Evolutionary conservation across 2,113 vertebrate species (phyloP).

Genomic region (Cavia aperea): DNA sequence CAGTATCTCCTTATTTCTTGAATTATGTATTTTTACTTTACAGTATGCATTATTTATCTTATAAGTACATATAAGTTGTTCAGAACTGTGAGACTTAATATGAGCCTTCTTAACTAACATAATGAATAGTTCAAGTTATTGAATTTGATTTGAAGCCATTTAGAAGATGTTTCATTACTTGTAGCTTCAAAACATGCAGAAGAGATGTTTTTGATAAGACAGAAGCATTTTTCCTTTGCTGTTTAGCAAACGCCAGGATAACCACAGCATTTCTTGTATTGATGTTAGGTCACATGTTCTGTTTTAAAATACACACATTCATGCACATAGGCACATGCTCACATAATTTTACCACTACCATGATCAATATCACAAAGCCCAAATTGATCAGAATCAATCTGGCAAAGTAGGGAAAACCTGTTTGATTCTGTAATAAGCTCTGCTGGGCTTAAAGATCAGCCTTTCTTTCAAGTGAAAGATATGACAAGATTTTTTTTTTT

Average conservation of each 20-base stretch:
- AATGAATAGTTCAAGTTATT: slow-evolving; percentile 11
- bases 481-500: not conserved
- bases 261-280: not conserved
- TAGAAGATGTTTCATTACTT: not conserved
- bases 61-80: slow-evolving; percentile 18
- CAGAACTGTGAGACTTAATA: not conserved
- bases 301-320: not conserved
- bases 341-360: not conserved
- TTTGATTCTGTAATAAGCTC: not conserved
- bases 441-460: not conserved
- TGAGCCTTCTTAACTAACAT: not conserved
- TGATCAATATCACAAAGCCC: not conserved
- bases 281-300: not conserved
- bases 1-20: not conserved
- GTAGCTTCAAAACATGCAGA: not conserved
- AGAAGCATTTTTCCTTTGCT: not conserved
- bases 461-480: not conserved
- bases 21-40: not conserved
- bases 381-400: not conserved
- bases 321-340: not conserved
- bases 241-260: not conserved
- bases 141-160: slow-evolving; percentile 30
- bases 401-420: not conserved
- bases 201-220: not conserved
- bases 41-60: not conserved